Evolutionary conservation across 2,888 invertebrate genomes (phyloP).

Genomic region (Poecilus cupreus): DNA sequence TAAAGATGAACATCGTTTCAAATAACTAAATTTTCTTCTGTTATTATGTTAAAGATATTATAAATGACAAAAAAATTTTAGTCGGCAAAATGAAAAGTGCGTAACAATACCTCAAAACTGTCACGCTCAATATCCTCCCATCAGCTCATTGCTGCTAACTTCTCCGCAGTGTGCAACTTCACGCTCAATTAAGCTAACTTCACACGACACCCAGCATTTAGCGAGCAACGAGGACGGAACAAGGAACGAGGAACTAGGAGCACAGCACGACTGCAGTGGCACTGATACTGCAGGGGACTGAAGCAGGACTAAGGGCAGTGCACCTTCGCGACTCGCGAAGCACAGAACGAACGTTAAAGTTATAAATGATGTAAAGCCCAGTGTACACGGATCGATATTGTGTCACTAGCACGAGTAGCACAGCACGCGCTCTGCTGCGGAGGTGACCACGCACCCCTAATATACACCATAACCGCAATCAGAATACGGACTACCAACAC

Average conservation of each 20-base stretch:
- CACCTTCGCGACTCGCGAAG: background rate
- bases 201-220: background rate
- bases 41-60: too few relatives aligned
- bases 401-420: constrained; percentile 13
- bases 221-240: background rate
- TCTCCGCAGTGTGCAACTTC: background rate
- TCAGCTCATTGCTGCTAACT: background rate
- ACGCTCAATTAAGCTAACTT: background rate
- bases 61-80: too few relatives aligned
- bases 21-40: too few relatives aligned
- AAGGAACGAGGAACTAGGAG: background rate
- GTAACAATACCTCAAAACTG: too few relatives aligned
- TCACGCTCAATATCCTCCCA: background rate
- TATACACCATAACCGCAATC: too few relatives aligned
- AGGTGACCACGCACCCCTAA: too few relatives aligned
- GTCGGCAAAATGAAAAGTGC: too few relatives aligned
- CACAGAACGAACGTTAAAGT: background rate
- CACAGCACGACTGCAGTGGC: background rate
- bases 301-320: constrained; percentile 20
- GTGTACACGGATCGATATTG: constrained; percentile 27
- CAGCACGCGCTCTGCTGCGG: background rate
- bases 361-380: constrained; percentile 28
- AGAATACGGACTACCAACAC: too few relatives aligned
- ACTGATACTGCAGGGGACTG: background rate
- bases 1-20: too few relatives aligned